phyloP scores from a whole-genome alignment of 1,140 invertebrate genomes.

The Adoxophyes honmai region DNA sequence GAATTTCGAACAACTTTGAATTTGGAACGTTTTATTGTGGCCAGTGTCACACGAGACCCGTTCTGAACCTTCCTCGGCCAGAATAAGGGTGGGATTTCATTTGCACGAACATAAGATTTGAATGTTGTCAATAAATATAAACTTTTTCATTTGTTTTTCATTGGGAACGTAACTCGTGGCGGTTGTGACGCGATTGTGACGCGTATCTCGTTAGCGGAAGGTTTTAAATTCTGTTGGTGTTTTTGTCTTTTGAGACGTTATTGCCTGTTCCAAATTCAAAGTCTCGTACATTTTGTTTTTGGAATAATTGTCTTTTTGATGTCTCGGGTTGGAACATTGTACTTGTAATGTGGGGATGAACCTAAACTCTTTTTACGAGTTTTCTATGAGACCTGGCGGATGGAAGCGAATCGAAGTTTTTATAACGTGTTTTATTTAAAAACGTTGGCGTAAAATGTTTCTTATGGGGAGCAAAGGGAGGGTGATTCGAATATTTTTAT shows the following conservation, averaged over 20 bases:
- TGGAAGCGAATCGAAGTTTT: slow-evolving; percentile 63
- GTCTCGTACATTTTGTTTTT: slow-evolving; percentile 55
- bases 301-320: slow-evolving; percentile 65
- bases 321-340: slow-evolving; percentile 39
- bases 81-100: slow-evolving; percentile 30
- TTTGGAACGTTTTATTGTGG: slow-evolving; percentile 63
- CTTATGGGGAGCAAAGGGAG: slow-evolving; percentile 17
- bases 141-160: slow-evolving; percentile 46
- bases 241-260: slow-evolving; percentile 2
- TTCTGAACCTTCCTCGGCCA: slow-evolving; percentile 24
- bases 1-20: slow-evolving; percentile 68
- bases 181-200: slow-evolving; percentile 19
- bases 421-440: slow-evolving; percentile 61
- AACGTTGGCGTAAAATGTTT: slow-evolving; percentile 36
- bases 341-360: slow-evolving; percentile 66
- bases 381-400: slow-evolving; percentile 54
- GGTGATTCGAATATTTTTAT: slow-evolving; percentile 21
- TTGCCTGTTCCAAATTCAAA: slow-evolving; percentile 26
- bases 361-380: slow-evolving; percentile 66
- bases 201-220: neutral
- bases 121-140: slow-evolving; percentile 67
- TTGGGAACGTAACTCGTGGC: slow-evolving; percentile 27
- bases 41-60: slow-evolving; percentile 16
- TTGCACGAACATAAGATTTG: slow-evolving; percentile 35
- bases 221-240: slow-evolving; percentile 15